These are phyloP conservation scores for Garra rufa DNA, from an alignment of 2,113 vertebrate species.

Conservation along the genomic window DNA sequence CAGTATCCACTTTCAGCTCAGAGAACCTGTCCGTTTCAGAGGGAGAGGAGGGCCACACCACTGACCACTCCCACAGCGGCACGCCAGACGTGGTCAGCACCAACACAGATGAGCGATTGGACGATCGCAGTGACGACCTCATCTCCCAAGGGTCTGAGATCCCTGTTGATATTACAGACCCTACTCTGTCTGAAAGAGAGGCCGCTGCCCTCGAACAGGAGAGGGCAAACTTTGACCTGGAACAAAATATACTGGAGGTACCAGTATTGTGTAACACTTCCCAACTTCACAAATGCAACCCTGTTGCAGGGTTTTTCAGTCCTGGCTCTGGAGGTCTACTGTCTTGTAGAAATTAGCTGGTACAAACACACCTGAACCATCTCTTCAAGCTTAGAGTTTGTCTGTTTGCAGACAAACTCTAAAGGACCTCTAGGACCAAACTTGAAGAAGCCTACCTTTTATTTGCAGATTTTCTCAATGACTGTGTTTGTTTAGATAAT, in stretches of 20 bases:
- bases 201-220: slow-evolving; percentile 76
- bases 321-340: neutral
- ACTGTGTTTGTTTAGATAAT: neutral
- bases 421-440: neutral
- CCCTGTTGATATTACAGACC: slow-evolving; percentile 81
- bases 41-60: slow-evolving; percentile 90
- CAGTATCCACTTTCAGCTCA: slow-evolving; percentile 90
- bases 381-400: too few species aligned
- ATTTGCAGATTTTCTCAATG: neutral
- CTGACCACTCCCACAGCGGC: slow-evolving; percentile 89
- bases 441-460: neutral
- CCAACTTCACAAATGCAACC: too few species aligned
- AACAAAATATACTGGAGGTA: slow-evolving; percentile 81
- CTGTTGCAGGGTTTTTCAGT: neutral
- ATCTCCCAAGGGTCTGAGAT: slow-evolving; percentile 89
- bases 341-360: neutral
- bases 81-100: slow-evolving; percentile 91
- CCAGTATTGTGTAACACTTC: neutral
- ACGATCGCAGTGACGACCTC: slow-evolving; percentile 88
- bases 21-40: slow-evolving; percentile 89
- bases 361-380: neutral
- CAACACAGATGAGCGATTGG: slow-evolving; percentile 88
- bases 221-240: slow-evolving; percentile 79
- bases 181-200: slow-evolving; percentile 82
- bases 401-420: neutral